phyloP scores from a whole-genome alignment of 2,797 vertebrate species.

The Microcaecilia unicolor region DNA sequence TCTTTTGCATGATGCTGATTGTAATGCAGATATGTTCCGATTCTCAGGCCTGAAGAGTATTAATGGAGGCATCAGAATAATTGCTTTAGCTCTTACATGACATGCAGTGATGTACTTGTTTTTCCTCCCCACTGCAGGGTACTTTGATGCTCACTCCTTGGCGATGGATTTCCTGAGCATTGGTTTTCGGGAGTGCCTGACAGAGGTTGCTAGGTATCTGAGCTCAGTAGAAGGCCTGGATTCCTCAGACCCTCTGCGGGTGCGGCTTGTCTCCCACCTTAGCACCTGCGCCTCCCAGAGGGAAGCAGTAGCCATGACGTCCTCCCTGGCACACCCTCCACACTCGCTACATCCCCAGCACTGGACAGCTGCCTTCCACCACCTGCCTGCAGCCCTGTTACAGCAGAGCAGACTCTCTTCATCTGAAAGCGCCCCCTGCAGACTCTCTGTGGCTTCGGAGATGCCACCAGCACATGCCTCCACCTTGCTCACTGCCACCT shows the following conservation, averaged over 20 bases:
- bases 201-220: constrained; percentile 81
- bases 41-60: no score
- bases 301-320: constrained; percentile 68
- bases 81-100: no score
- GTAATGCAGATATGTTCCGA: no score
- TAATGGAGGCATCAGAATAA: no score
- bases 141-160: constrained; percentile 74
- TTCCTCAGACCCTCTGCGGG: constrained; percentile 66
- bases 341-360: constrained; percentile 62
- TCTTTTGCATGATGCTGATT: no score
- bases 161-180: constrained; percentile 97
- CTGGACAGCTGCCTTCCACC: constrained; percentile 72
- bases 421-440: constrained; percentile 46
- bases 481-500: constrained; percentile 62
- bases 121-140: constrained; percentile 45
- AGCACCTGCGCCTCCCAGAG: constrained; percentile 76
- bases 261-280: constrained; percentile 83
- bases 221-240: constrained; percentile 79
- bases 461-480: constrained; percentile 44
- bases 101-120: not conserved
- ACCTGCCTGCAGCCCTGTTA: constrained; percentile 61
- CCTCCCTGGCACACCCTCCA: constrained; percentile 60
- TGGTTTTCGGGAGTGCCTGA: constrained; percentile 85
- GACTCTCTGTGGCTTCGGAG: constrained; percentile 45
- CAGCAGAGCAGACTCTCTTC: constrained; percentile 58